phyloP scores from a whole-genome alignment of 2,888 invertebrate genomes.

The Phalera bucephala region DNA sequence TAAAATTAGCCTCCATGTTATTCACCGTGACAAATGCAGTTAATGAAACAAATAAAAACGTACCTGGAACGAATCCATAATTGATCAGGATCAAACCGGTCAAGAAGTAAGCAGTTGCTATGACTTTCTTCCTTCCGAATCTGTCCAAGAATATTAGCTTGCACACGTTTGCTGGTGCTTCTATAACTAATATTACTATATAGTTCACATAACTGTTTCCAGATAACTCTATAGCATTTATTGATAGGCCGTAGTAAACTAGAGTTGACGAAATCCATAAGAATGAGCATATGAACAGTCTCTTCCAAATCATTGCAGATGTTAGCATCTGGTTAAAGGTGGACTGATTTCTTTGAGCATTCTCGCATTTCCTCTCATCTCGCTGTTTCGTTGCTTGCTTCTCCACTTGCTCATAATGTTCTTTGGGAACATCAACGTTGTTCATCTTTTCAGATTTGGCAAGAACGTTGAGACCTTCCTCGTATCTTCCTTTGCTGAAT shows the following conservation, averaged over 20 bases:
- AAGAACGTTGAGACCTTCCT: slow-evolving; percentile 85
- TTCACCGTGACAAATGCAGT: slow-evolving; percentile 1
- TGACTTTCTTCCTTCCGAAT: slow-evolving; percentile 85
- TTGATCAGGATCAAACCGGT: slow-evolving; percentile 85
- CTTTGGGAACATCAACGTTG: slow-evolving; percentile 71
- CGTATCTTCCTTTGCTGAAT: slow-evolving; percentile 85
- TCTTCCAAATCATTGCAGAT: slow-evolving; percentile 81
- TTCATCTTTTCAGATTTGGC: slow-evolving; percentile 85
- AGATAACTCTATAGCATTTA: slow-evolving; percentile 89
- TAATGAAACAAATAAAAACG: slow-evolving; percentile 19
- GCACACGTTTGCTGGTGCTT: slow-evolving; percentile 89
- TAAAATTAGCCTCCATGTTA: too few species aligned
- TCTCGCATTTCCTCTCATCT: slow-evolving; percentile 64
- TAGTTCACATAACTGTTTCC: slow-evolving; percentile 91
- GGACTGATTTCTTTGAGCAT: slow-evolving; percentile 56
- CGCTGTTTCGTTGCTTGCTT: slow-evolving; percentile 68
- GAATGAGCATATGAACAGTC: slow-evolving; percentile 86
- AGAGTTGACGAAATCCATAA: slow-evolving; percentile 91
- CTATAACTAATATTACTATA: slow-evolving; percentile 84
- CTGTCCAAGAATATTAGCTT: slow-evolving; percentile 85
- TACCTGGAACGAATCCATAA: slow-evolving; percentile 85
- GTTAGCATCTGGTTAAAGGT: slow-evolving; percentile 63
- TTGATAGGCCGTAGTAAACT: slow-evolving; percentile 90
- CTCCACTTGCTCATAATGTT: slow-evolving; percentile 71
- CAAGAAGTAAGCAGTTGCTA: slow-evolving; percentile 84